A percentile compares a stretch with the other conserved stretches of the same genome.
These are phyloP conservation scores for Pangasianodon gigas DNA, from an alignment of 2,113 vertebrate genomes.

Conservation along the genomic window DNA sequence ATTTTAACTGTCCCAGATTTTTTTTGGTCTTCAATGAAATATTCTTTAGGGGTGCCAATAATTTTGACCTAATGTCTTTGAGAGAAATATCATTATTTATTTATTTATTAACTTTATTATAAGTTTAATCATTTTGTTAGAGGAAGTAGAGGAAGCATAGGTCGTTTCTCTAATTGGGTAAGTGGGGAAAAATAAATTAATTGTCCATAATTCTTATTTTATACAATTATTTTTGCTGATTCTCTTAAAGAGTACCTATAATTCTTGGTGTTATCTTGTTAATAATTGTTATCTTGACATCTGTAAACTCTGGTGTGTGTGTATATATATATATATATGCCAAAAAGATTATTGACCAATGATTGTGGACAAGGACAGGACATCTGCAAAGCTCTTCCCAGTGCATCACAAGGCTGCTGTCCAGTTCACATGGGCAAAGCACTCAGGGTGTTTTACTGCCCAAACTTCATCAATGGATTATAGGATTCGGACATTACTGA, in stretches of 20 bases:
- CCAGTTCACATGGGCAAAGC: background rate
- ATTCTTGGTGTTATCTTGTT: background rate
- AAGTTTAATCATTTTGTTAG: background rate
- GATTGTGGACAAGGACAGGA: background rate
- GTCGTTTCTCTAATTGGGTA: background rate
- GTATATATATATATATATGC: conserved; percentile 3
- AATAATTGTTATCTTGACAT: background rate
- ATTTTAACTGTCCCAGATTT: background rate
- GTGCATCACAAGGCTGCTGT: background rate
- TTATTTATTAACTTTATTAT: background rate
- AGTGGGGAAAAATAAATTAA: no score
- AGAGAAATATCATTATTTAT: background rate
- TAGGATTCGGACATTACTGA: background rate
- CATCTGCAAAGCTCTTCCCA: background rate
- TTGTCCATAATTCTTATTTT: background rate
- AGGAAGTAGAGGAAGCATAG: background rate
- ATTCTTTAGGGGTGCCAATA: background rate
- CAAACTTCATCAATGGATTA: background rate
- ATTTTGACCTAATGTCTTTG: background rate
- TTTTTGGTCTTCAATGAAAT: background rate
- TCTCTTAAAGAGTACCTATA: background rate
- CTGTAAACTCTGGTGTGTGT: background rate
- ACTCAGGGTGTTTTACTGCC: background rate
- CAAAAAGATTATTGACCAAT: conserved; percentile 12
- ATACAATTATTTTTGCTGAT: background rate